Conservation (phyloP, 1,140 invertebrate species). For the Calliphora vicina region DNA sequence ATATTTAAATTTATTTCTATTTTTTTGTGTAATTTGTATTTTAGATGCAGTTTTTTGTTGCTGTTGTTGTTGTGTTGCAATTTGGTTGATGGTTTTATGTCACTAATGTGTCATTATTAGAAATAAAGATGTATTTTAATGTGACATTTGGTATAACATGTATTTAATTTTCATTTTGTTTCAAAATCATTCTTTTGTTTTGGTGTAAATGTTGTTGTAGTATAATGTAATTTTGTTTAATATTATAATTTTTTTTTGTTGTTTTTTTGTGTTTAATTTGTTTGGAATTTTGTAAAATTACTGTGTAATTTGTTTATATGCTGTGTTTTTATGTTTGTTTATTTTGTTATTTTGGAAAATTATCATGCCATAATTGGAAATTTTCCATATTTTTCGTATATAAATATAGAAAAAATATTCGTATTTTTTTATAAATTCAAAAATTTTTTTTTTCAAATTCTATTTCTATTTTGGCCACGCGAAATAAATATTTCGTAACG, state of each 20-base stretch:
- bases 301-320: neutral
- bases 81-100: neutral
- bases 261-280: neutral
- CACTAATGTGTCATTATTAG: neutral
- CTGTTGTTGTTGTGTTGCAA: neutral
- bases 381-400: neutral
- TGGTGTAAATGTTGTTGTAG: neutral
- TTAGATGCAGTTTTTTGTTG: neutral
- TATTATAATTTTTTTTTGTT: neutral
- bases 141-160: neutral
- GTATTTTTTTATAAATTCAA: neutral
- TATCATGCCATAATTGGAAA: neutral
- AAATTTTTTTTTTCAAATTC: neutral
- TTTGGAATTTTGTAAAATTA: neutral
- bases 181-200: neutral
- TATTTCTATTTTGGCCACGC: neutral
- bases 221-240: neutral
- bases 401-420: neutral
- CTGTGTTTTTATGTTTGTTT: neutral
- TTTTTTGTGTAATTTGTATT: neutral
- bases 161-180: neutral
- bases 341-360: neutral
- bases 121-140: neutral
- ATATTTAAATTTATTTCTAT: neutral
- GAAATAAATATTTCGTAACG: constrained; percentile 18